Conservation (phyloP, 2,113 vertebrate genomes). For the Sinosuthora webbiana region DNA sequence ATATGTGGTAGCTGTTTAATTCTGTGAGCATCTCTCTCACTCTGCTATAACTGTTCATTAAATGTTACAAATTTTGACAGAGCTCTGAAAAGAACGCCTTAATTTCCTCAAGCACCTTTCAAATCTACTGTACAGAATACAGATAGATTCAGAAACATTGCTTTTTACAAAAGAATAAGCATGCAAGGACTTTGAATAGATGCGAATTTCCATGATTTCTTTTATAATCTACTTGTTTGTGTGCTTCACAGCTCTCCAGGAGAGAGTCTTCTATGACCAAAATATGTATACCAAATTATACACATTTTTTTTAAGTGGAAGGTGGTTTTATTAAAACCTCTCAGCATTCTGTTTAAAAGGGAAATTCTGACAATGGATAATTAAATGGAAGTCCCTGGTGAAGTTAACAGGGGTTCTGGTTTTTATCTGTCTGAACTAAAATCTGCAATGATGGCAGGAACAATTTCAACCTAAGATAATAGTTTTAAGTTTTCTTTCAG, state of each 20-base stretch:
- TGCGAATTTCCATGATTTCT: not conserved
- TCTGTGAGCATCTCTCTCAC: not conserved
- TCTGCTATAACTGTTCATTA: not conserved
- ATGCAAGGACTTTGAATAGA: not conserved
- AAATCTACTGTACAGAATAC: not conserved
- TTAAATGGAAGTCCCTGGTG: not conserved
- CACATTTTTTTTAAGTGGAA: not conserved
- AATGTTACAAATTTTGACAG: not conserved
- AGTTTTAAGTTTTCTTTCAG: not conserved
- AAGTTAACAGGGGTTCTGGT: not conserved
- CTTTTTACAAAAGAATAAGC: not conserved
- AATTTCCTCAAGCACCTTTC: not conserved
- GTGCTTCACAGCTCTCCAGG: not conserved
- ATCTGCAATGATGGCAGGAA: not conserved
- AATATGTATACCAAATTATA: not conserved
- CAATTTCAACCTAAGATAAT: not conserved
- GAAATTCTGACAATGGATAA: not conserved
- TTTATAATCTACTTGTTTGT: not conserved
- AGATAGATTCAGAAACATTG: not conserved
- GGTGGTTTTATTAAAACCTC: not conserved
- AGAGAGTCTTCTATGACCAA: not conserved
- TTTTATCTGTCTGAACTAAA: not conserved
- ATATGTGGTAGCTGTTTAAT: not conserved
- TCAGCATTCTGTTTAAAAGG: not conserved
- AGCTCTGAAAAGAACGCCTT: not conserved